Conservation (phyloP, 2,888 invertebrate genomes). For the Dasypogon diadema region DNA sequence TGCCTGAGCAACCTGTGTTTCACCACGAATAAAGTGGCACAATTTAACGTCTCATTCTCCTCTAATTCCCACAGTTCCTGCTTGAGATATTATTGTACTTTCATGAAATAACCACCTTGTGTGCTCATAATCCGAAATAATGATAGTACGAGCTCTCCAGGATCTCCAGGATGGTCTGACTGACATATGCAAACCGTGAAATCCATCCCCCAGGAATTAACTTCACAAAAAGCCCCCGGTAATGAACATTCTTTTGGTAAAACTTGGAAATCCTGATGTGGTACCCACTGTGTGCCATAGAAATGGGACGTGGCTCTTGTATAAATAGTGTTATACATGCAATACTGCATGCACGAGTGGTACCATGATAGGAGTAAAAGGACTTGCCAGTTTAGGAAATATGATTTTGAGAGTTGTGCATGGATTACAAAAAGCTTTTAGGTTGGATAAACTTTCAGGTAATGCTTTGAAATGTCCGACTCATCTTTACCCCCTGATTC, state of each 20-base stretch:
- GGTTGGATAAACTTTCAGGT: background rate
- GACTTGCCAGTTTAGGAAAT: background rate
- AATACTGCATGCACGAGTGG: background rate
- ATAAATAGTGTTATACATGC: background rate
- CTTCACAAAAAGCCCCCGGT: slow-evolving; percentile 13
- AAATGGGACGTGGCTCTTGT: slow-evolving; percentile 11
- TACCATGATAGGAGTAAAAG: background rate
- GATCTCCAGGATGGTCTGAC: background rate
- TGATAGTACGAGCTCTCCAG: background rate
- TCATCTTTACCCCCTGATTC: background rate
- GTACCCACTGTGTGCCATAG: slow-evolving; percentile 2
- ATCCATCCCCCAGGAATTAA: slow-evolving; percentile 18
- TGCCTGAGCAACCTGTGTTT: too few relatives aligned
- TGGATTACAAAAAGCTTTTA: background rate
- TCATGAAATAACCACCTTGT: background rate
- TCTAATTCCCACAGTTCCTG: background rate
- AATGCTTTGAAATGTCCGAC: background rate
- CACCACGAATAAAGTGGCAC: too few relatives aligned
- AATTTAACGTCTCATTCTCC: background rate
- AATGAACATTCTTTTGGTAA: slow-evolving; percentile 18
- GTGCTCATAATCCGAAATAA: background rate
- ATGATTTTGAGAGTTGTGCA: background rate
- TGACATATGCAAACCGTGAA: slow-evolving; percentile 15
- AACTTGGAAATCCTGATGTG: background rate
- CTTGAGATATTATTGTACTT: background rate